Percentiles rank a stretch among this genome's conserved stretches.
phyloP scores from a whole-genome alignment of 2,797 vertebrate genomes.

The Mus spretus region DNA sequence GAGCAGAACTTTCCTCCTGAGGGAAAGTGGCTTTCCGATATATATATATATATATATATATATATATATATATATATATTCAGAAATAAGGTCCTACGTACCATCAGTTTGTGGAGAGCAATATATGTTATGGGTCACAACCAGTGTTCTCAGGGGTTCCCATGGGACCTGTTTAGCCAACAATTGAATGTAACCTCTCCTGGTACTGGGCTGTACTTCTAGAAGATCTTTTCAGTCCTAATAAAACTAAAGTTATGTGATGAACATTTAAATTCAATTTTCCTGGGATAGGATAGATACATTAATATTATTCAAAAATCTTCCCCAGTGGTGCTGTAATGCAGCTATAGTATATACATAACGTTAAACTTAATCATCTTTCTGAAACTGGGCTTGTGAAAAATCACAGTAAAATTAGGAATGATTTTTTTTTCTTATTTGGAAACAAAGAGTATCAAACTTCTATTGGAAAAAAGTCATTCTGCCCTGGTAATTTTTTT shows the following conservation, averaged over 20 bases:
- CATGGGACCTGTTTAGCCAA: background rate
- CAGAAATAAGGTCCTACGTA: background rate
- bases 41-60: too few species aligned
- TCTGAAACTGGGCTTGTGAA: background rate
- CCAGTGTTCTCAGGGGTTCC: background rate
- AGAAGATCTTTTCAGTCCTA: background rate
- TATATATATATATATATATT: background rate
- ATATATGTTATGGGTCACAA: background rate
- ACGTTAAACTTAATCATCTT: background rate
- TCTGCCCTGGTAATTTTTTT: background rate
- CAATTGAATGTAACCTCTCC: background rate
- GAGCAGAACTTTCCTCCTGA: constrained; percentile 88
- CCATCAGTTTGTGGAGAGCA: background rate
- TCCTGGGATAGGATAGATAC: background rate
- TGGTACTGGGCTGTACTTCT: background rate
- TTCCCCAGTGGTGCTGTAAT: background rate
- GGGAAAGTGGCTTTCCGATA: constrained; percentile 93
- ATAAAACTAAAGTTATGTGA: background rate
- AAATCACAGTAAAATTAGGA: background rate
- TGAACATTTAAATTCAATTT: background rate
- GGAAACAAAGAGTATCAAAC: background rate
- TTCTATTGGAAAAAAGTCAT: background rate
- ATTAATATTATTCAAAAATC: background rate
- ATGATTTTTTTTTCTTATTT: background rate
- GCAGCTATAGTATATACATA: background rate